Conservation (phyloP, 2,797 vertebrate genomes). For the Oophaga sylvatica region DNA sequence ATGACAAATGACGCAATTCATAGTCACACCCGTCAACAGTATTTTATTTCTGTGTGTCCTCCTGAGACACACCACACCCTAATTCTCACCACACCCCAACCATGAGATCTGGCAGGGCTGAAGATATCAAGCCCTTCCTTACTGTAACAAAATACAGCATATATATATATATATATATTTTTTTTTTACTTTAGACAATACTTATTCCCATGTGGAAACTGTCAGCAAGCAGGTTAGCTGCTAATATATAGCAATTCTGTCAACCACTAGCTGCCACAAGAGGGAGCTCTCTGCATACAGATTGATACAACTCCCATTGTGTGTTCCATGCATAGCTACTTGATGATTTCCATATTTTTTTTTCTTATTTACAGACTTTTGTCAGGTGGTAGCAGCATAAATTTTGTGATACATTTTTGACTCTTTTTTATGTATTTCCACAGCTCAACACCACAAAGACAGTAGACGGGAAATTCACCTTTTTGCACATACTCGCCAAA, state of each 20-base stretch:
- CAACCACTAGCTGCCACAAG: neutral
- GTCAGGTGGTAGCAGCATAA: neutral
- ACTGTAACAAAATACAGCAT: too few relatives aligned
- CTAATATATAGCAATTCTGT: neutral
- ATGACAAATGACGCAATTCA: too few relatives aligned
- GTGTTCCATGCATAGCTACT: neutral
- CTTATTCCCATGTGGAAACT: too few relatives aligned
- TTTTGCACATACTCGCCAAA: slow-evolving; percentile 98
- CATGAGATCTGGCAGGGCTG: too few relatives aligned
- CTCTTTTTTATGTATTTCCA: slow-evolving; percentile 28
- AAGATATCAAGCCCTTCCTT: too few relatives aligned
- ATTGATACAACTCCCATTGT: neutral
- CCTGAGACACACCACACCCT: too few relatives aligned
- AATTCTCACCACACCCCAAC: too few relatives aligned
- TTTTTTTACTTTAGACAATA: too few relatives aligned
- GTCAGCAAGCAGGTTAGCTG: too few relatives aligned
- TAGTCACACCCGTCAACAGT: too few relatives aligned
- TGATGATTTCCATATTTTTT: neutral
- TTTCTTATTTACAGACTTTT: neutral
- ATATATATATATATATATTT: too few relatives aligned
- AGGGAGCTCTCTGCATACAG: neutral
- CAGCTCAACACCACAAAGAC: slow-evolving; percentile 98
- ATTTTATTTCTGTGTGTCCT: too few relatives aligned
- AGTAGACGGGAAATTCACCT: slow-evolving; percentile 95
- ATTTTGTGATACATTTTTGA: neutral